phyloP scores from a whole-genome alignment of 2,797 vertebrate genomes.

The Chromis chromis region DNA sequence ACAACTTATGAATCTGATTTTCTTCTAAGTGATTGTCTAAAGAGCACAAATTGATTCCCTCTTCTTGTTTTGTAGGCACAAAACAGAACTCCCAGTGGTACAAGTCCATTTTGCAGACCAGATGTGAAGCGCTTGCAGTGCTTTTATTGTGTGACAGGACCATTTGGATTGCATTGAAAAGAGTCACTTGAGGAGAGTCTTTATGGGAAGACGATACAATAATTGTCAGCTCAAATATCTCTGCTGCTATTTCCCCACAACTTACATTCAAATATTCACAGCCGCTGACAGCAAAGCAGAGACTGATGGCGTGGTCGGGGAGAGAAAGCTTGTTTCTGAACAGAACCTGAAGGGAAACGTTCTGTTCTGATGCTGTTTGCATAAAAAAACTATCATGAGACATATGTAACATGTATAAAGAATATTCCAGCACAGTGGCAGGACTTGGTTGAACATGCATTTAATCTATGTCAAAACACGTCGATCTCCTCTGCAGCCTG shows the following conservation, averaged over 20 bases:
- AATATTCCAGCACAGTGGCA: constrained; percentile 15
- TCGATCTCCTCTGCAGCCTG: background rate
- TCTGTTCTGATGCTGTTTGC: constrained; percentile 4
- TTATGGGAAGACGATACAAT: constrained; percentile 44
- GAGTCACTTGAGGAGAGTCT: constrained; percentile 34
- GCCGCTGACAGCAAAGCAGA: constrained; percentile 20
- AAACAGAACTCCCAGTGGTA: constrained; percentile 6
- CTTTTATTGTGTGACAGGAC: constrained; percentile 29
- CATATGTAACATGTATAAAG: constrained; percentile 19
- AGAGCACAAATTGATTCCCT: constrained; percentile 1
- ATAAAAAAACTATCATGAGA: background rate
- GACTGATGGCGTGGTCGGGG: too few relatives aligned
- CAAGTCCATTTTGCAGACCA: constrained; percentile 33
- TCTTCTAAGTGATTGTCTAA: constrained; percentile 14
- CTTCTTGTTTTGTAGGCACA: constrained; percentile 18
- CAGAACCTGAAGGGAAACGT: background rate
- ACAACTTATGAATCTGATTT: background rate
- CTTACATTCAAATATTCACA: constrained; percentile 23
- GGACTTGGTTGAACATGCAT: constrained; percentile 17
- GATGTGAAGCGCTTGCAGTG: constrained; percentile 40
- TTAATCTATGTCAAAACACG: constrained; percentile 36
- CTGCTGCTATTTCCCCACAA: constrained; percentile 19
- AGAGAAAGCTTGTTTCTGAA: constrained; percentile 2
- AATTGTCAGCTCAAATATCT: constrained; percentile 54
- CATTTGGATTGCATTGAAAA: constrained; percentile 46